phyloP scores from a whole-genome alignment of 1,140 invertebrate genomes.

The Solenopsis fugax region DNA sequence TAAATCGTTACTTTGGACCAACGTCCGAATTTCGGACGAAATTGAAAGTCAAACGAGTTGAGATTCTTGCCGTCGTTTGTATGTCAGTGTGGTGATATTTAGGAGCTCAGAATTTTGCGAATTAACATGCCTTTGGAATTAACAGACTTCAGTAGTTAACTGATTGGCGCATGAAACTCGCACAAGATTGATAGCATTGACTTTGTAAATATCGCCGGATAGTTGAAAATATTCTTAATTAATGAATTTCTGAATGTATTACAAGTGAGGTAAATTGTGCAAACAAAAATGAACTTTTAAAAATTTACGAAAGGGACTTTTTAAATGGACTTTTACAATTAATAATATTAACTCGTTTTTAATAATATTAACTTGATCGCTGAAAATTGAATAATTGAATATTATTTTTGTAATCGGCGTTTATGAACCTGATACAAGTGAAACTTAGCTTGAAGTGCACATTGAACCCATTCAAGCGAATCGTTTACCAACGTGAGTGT shows the following conservation, averaged over 20 bases:
- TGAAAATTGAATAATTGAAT: background rate
- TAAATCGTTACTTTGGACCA: background rate
- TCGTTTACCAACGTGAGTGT: constrained; percentile 19
- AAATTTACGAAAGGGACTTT: background rate
- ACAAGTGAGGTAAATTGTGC: background rate
- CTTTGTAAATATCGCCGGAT: background rate
- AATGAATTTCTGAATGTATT: background rate
- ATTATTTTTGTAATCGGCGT: background rate
- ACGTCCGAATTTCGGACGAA: background rate
- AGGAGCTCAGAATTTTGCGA: background rate
- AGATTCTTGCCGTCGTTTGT: background rate
- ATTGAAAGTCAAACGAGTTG: background rate
- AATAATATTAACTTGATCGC: no score
- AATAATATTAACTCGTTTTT: background rate
- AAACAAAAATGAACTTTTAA: background rate
- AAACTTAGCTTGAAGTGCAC: constrained; percentile 18
- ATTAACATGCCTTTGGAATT: background rate
- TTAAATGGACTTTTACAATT: background rate
- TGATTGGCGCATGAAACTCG: background rate
- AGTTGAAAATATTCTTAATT: background rate
- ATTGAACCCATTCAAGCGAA: constrained; percentile 22
- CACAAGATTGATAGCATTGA: background rate
- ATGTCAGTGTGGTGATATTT: background rate
- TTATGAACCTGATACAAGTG: background rate
- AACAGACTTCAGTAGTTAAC: constrained; percentile 1